These are phyloP conservation scores for Peromyscus maniculatus DNA, from an alignment of 2,113 vertebrate genomes.

Conservation along the genomic window DNA sequence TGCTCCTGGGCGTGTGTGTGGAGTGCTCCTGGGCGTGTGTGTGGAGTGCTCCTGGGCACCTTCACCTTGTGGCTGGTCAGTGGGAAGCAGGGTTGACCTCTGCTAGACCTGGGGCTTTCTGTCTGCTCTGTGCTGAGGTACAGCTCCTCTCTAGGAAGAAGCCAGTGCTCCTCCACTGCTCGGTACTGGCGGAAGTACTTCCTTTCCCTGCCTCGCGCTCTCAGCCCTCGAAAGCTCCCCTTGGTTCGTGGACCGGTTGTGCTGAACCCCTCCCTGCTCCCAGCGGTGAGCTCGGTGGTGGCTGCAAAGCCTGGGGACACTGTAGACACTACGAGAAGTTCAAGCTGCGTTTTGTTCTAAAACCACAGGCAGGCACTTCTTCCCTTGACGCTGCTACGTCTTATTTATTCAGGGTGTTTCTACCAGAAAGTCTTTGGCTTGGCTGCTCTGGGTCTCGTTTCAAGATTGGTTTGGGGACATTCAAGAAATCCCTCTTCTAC, in stretches of 20 bases:
- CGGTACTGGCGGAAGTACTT: conserved; percentile 53
- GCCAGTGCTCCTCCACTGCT: background rate
- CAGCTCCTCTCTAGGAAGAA: background rate
- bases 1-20: background rate
- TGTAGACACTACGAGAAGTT: conserved; percentile 61
- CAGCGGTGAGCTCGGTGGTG: background rate
- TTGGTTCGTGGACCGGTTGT: background rate
- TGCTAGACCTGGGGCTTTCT: background rate
- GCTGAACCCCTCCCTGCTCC: conserved; percentile 1
- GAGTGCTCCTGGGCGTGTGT: background rate
- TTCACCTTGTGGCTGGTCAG: background rate
- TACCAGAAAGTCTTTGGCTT: conserved; percentile 48
- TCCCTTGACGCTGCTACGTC: conserved; percentile 84
- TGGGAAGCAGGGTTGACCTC: background rate
- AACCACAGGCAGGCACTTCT: conserved; percentile 39
- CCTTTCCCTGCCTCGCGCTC: background rate
- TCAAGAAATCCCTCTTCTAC: conserved; percentile 25
- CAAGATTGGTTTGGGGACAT: conserved; percentile 57
- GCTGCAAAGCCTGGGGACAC: conserved; percentile 30
- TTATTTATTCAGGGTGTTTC: conserved; percentile 85
- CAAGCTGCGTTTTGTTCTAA: background rate
- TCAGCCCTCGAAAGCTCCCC: background rate
- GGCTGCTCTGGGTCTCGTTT: conserved; percentile 68
- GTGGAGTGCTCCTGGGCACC: background rate
- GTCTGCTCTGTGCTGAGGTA: background rate